Conservation (phyloP, 2,888 invertebrate genomes). For the Epicampocera succincta region DNA sequence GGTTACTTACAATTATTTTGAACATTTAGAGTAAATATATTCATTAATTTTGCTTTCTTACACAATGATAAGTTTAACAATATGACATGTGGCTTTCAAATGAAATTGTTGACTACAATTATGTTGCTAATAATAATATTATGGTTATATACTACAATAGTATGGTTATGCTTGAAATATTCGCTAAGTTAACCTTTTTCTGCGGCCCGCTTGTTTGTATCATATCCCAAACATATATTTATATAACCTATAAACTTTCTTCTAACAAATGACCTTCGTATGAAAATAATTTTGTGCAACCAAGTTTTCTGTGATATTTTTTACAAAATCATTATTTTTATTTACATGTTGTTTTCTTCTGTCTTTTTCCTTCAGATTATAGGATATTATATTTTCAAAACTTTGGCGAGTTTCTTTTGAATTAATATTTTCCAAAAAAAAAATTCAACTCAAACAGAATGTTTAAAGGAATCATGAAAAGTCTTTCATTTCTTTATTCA, state of each 20-base stretch:
- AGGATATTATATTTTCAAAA: not conserved
- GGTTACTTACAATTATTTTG: too few species aligned
- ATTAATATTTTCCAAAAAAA: not conserved
- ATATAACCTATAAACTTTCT: not conserved
- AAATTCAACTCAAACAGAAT: not conserved
- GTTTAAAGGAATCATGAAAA: slow-evolving; percentile 6
- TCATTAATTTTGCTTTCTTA: too few species aligned
- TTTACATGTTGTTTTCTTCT: too few species aligned
- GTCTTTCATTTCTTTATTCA: slow-evolving; percentile 31
- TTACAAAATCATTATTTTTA: not conserved
- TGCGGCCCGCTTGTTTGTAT: too few species aligned
- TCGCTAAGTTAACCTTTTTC: too few species aligned
- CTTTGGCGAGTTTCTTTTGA: not conserved
- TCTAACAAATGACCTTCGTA: not conserved
- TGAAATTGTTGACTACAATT: too few species aligned
- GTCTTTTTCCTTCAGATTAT: not conserved
- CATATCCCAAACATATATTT: not conserved
- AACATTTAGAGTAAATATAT: too few species aligned
- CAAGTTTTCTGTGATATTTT: not conserved
- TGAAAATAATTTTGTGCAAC: not conserved
- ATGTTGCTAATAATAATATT: too few species aligned
- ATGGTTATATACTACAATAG: too few species aligned
- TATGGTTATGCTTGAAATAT: too few species aligned
- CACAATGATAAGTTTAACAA: too few species aligned
- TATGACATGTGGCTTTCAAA: too few species aligned